Conservation (phyloP, 2,113 vertebrate species). For the Progne subis region DNA sequence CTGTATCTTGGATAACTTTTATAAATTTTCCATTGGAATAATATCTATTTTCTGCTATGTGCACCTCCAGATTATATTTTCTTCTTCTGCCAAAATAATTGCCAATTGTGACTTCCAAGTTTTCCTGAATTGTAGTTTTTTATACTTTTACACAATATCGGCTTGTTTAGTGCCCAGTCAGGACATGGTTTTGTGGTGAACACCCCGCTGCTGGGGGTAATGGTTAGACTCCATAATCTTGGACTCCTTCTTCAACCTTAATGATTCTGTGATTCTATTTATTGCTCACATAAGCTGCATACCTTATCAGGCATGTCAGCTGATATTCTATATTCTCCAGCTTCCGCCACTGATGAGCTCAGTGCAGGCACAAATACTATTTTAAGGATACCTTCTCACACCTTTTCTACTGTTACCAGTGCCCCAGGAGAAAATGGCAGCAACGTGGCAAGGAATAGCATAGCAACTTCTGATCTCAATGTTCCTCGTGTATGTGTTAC, state of each 20-base stretch:
- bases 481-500: not conserved
- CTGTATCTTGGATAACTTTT: not conserved
- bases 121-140: not conserved
- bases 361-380: not conserved
- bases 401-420: not conserved
- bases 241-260: not conserved
- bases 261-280: not conserved
- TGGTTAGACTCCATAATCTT: not conserved
- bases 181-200: not conserved
- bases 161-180: not conserved
- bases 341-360: not conserved
- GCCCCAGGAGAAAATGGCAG: not conserved
- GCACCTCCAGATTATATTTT: not conserved
- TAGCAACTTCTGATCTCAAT: not conserved
- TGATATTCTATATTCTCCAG: not conserved
- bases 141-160: not conserved
- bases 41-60: not conserved
- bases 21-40: not conserved
- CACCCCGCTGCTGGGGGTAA: fast-evolving
- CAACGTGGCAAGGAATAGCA: not conserved
- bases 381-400: not conserved
- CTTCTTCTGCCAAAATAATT: not conserved
- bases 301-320: not conserved
- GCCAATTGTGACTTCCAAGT: not conserved
- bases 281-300: not conserved